These are phyloP conservation scores for Triplophysa yarkandensis DNA, from an alignment of 2,797 vertebrate genomes.

Conservation along the genomic window DNA sequence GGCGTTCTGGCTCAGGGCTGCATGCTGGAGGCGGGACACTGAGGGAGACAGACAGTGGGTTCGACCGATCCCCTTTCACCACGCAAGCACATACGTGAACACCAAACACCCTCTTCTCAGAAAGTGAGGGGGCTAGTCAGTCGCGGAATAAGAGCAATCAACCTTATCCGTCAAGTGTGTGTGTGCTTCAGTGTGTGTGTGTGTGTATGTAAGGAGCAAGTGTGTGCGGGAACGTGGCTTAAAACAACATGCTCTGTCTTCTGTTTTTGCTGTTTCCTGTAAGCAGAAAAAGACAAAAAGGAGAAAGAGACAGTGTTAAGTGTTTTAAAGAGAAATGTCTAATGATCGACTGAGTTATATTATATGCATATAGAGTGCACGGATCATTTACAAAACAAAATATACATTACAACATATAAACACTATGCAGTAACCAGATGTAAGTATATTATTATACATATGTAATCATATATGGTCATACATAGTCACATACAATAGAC, in stretches of 20 bases:
- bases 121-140: constrained; percentile 56
- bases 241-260: constrained; percentile 99
- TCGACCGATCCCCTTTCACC: constrained; percentile 70
- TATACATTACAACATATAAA: too few relatives aligned
- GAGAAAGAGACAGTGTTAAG: neutral
- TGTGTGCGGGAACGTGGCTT: constrained; percentile 47
- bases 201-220: constrained; percentile 48
- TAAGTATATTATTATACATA: too few relatives aligned
- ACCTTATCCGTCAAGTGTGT: constrained; percentile 57
- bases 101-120: constrained; percentile 49
- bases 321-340: too few relatives aligned
- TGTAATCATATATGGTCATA: too few relatives aligned
- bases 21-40: constrained; percentile 65
- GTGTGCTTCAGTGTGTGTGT: constrained; percentile 44
- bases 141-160: constrained; percentile 52
- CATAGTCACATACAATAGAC: neutral
- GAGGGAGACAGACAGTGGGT: constrained; percentile 87
- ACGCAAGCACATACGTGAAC: constrained; percentile 59
- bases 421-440: too few relatives aligned
- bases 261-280: constrained; percentile 95
- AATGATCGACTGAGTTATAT: too few relatives aligned
- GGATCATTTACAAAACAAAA: too few relatives aligned
- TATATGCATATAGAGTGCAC: too few relatives aligned
- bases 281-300: constrained; percentile 48
- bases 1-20: constrained; percentile 71